These are phyloP conservation scores for Genyomyrus donnyi DNA, from an alignment of 2,113 vertebrate species.

Conservation along the genomic window DNA sequence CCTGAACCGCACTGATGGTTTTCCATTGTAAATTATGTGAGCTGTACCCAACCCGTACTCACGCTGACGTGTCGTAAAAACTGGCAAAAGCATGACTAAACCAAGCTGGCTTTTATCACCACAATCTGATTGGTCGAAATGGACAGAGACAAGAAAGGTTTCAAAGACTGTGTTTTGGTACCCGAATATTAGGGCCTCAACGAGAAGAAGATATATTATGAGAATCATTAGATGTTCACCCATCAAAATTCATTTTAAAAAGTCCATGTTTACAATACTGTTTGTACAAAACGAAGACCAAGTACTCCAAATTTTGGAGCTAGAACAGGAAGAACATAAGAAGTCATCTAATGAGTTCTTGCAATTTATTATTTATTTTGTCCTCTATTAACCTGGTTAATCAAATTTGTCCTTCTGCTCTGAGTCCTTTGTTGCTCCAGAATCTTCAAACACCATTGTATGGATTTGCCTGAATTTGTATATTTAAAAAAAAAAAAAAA, in stretches of 20 bases:
- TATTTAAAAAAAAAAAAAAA: not conserved
- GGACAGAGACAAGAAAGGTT: not conserved
- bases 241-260: not conserved
- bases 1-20: not conserved
- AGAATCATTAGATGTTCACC: not conserved
- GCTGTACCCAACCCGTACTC: not conserved
- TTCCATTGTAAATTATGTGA: not conserved
- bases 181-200: not conserved
- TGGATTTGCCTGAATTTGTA: not conserved
- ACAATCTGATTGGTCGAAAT: not conserved
- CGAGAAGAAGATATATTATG: not conserved
- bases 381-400: not conserved
- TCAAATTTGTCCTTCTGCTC: not conserved
- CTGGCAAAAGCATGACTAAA: not conserved
- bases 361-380: not conserved
- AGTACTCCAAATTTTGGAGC: not conserved
- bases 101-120: not conserved
- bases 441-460: not conserved
- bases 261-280: not conserved
- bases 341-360: not conserved
- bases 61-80: not conserved
- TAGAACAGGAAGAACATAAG: conserved; percentile 11
- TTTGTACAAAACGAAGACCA: not conserved
- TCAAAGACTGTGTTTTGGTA: not conserved
- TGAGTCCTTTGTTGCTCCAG: not conserved